Percentiles rank a stretch among this genome's conserved stretches.
phyloP scores from a whole-genome alignment of 2,113 vertebrate species.

The Istiophorus platypterus region DNA sequence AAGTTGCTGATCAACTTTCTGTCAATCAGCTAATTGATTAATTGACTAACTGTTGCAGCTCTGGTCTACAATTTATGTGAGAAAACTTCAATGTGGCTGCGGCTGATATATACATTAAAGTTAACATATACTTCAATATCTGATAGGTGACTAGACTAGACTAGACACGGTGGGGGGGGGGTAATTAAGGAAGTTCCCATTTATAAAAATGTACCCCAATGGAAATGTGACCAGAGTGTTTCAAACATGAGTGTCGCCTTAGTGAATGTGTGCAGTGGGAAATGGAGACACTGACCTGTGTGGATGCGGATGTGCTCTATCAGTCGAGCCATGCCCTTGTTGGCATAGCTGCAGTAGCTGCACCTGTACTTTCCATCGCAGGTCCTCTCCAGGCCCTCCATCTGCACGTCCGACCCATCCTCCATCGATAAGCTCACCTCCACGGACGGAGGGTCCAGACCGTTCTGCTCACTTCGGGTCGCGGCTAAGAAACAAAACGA shows the following conservation, averaged over 20 bases:
- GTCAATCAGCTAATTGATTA: too few relatives aligned
- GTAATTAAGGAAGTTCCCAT: too few relatives aligned
- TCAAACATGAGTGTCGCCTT: not conserved
- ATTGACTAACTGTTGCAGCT: too few relatives aligned
- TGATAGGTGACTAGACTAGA: too few relatives aligned
- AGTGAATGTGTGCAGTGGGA: not conserved
- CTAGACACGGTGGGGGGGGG: too few relatives aligned
- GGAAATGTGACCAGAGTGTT: too few relatives aligned
- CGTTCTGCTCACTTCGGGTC: slow-evolving; percentile 85
- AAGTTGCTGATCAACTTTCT: too few relatives aligned
- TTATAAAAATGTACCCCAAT: too few relatives aligned
- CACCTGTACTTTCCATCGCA: slow-evolving; percentile 97
- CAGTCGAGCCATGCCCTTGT: slow-evolving; percentile 96
- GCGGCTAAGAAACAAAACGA: slow-evolving; percentile 66
- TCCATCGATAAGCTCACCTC: slow-evolving; percentile 92
- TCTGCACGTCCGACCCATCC: slow-evolving; percentile 93
- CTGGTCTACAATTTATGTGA: not conserved
- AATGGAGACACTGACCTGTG: slow-evolving; percentile 86
- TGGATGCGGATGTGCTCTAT: slow-evolving; percentile 98
- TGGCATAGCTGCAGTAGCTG: slow-evolving; percentile 97
- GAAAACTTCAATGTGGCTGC: not conserved
- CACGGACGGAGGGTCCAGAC: slow-evolving; percentile 92
- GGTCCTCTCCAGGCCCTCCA: slow-evolving; percentile 97
- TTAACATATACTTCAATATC: too few relatives aligned
- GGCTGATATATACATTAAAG: too few relatives aligned